These are phyloP conservation scores for Iselma pallidipennis DNA, from an alignment of 2,888 invertebrate genomes.

Conservation along the genomic window DNA sequence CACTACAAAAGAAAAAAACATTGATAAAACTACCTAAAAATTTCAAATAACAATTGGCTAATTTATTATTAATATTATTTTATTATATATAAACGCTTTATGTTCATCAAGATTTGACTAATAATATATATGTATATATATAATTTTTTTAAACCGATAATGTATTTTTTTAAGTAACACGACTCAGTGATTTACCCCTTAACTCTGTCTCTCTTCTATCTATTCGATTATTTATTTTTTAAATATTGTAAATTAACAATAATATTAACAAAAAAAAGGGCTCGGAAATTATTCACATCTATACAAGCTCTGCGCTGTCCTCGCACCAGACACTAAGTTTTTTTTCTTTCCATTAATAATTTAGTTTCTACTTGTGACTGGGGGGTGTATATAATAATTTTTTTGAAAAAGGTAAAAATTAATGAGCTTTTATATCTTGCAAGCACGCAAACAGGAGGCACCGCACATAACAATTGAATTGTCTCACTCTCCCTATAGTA, in stretches of 20 bases:
- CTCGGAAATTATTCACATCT: conserved; percentile 49
- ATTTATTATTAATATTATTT: background rate
- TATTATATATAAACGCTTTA: conserved; percentile 34
- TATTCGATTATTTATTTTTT: background rate
- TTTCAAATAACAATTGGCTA: conserved; percentile 52
- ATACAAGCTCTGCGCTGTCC: conserved; percentile 42
- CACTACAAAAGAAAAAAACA: conserved; percentile 52
- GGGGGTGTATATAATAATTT: too few relatives aligned
- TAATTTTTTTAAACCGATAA: background rate
- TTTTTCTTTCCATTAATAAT: conserved; percentile 16
- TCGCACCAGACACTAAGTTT: conserved; percentile 44
- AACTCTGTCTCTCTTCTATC: conserved; percentile 1
- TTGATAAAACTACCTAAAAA: conserved; percentile 55
- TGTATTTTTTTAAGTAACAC: conserved; percentile 47
- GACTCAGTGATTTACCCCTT: conserved; percentile 22
- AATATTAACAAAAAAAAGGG: conserved; percentile 32
- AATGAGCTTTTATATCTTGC: conserved; percentile 39
- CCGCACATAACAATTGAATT: conserved; percentile 36
- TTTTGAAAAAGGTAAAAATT: conserved; percentile 31
- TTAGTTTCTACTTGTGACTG: background rate
- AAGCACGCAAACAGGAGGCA: conserved; percentile 46
- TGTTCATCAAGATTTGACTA: conserved; percentile 46
- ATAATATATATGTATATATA: conserved; percentile 22
- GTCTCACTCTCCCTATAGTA: conserved; percentile 6
- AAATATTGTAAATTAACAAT: background rate